phyloP scores from a whole-genome alignment of 2,888 invertebrate genomes.

The Chouioia cunea region DNA sequence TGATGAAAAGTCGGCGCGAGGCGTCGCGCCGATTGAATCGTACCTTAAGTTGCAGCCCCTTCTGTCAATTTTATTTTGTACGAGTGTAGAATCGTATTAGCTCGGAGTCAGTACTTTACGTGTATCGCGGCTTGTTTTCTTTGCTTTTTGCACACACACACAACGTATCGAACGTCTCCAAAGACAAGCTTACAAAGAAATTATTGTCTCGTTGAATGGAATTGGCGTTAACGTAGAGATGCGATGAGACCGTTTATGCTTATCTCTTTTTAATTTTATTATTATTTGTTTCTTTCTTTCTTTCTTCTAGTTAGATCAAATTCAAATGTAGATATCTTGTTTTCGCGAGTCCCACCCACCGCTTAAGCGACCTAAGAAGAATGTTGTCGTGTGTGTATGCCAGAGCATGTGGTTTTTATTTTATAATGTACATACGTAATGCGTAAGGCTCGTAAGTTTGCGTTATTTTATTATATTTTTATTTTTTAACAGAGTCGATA shows the following conservation, averaged over 20 bases:
- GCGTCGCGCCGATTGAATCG: slow-evolving; percentile 10
- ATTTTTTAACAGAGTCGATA: slow-evolving; percentile 32
- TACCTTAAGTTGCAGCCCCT: slow-evolving; percentile 27
- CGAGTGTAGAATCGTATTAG: slow-evolving; percentile 33
- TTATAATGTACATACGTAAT: slow-evolving; percentile 45
- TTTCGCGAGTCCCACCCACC: slow-evolving; percentile 49
- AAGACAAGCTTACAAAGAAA: slow-evolving; percentile 48
- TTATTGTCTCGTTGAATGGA: slow-evolving; percentile 12
- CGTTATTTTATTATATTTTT: slow-evolving; percentile 27
- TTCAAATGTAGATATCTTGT: slow-evolving; percentile 33
- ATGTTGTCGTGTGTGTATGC: slow-evolving; percentile 36
- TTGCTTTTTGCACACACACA: slow-evolving; percentile 11
- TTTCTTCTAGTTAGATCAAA: slow-evolving; percentile 7
- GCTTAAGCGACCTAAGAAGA: slow-evolving; percentile 47
- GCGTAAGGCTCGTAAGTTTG: slow-evolving; percentile 44
- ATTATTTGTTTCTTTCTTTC: slow-evolving; percentile 40
- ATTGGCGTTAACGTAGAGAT: slow-evolving; percentile 23
- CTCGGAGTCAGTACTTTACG: slow-evolving; percentile 45
- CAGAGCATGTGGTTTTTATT: slow-evolving; percentile 34
- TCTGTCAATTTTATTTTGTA: neutral
- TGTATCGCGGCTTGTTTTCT: slow-evolving; percentile 41
- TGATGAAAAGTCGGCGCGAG: slow-evolving; percentile 3
- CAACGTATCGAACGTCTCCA: slow-evolving; percentile 45
- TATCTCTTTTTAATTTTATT: slow-evolving; percentile 44
- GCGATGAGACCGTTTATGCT: slow-evolving; percentile 44